Conservation (phyloP, 2,797 vertebrate species). For the Spheniscus humboldti region DNA sequence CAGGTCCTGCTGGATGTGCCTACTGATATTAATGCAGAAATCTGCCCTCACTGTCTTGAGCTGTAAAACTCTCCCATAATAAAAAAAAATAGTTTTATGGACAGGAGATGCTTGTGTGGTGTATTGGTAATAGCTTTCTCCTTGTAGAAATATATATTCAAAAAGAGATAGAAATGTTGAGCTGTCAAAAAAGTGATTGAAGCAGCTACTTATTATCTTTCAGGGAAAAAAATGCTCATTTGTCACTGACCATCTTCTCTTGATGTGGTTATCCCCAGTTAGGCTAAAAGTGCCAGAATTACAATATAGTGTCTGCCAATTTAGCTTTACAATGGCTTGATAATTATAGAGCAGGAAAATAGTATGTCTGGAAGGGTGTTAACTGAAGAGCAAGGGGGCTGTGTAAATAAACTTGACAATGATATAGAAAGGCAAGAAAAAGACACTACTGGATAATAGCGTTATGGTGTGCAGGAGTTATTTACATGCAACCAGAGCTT, state of each 20-base stretch:
- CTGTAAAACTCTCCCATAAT: not conserved
- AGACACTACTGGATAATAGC: conserved; percentile 42
- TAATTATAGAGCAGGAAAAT: conserved; percentile 60
- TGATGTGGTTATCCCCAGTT: conserved; percentile 39
- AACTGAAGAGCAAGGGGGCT: not conserved
- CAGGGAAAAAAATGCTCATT: not conserved
- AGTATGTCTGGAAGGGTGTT: not conserved
- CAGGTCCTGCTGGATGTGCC: not conserved
- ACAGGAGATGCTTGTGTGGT: not conserved
- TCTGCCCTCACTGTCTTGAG: not conserved
- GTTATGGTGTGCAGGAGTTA: conserved; percentile 25
- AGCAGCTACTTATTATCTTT: conserved; percentile 45
- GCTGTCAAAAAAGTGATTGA: conserved; percentile 41
- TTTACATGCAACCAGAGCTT: conserved; percentile 26
- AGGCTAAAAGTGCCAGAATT: conserved; percentile 46
- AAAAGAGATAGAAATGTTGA: conserved; percentile 3
- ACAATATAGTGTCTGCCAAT: conserved; percentile 34
- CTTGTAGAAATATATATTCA: conserved; percentile 2
- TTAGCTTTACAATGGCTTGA: conserved; percentile 43
- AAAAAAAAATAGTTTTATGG: not conserved
- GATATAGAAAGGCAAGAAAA: conserved; percentile 53
- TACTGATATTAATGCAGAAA: not conserved
- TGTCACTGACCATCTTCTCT: conserved; percentile 18
- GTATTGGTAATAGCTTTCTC: conserved; percentile 17
- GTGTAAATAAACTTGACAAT: conserved; percentile 27